Conservation (phyloP, 2,797 vertebrate genomes). For the Loriculus beryllinus region DNA sequence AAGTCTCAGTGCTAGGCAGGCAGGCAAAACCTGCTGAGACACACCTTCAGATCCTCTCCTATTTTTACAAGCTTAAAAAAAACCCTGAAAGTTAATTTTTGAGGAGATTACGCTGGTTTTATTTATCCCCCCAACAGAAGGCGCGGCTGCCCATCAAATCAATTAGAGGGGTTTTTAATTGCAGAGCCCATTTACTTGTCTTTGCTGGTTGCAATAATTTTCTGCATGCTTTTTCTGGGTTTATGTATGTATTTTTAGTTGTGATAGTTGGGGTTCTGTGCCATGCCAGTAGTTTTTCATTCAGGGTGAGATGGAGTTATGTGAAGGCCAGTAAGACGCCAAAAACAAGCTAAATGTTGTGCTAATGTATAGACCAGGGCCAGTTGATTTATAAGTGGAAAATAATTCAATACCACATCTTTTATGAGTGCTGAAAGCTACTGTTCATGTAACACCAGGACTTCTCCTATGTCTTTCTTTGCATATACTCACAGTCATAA, state of each 20-base stretch:
- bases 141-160: rapidly evolving
- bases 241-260: not conserved
- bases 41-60: conserved; percentile 36
- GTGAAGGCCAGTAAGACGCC: not conserved
- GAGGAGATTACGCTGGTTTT: not conserved
- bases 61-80: not conserved
- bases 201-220: not conserved
- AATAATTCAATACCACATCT: conserved; percentile 15
- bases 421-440: conserved; percentile 42
- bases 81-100: not conserved
- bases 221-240: not conserved
- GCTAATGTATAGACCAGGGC: not conserved
- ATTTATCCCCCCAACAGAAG: not conserved
- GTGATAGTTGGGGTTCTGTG: not conserved
- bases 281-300: not conserved
- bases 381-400: not conserved
- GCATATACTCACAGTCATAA: not conserved
- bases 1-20: not conserved
- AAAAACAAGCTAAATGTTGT: not conserved
- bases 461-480: not conserved
- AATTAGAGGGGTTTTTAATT: not conserved
- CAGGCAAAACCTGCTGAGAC: conserved; percentile 9
- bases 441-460: conserved; percentile 22
- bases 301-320: not conserved
- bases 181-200: not conserved